Percentiles rank a stretch among this genome's conserved stretches.
Evolutionary conservation across 2,888 invertebrate species (phyloP).

Genomic region (Malacosoma neustria): DNA sequence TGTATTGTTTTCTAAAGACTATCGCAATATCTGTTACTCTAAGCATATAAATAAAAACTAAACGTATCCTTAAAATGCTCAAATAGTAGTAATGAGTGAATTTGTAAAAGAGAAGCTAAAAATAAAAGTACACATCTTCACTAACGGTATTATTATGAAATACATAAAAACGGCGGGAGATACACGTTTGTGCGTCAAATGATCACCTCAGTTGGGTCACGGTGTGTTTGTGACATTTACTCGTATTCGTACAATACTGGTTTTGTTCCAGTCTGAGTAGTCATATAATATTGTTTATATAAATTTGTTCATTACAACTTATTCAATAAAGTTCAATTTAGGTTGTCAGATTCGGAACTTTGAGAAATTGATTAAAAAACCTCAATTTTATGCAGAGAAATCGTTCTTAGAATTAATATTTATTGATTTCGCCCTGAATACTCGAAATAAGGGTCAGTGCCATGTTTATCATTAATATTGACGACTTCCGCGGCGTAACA

Average conservation of each 20-base stretch:
- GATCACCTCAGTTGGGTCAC: slow-evolving; percentile 44
- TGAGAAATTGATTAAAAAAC: slow-evolving; percentile 33
- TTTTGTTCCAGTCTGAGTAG: slow-evolving; percentile 33
- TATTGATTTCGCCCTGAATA: neutral
- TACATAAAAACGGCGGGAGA: slow-evolving; percentile 31
- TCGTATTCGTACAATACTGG: slow-evolving; percentile 61
- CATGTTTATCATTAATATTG: too few relatives aligned
- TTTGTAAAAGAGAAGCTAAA: slow-evolving; percentile 1
- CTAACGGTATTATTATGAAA: slow-evolving; percentile 37
- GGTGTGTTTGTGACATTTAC: slow-evolving; percentile 45
- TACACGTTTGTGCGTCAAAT: slow-evolving; percentile 33
- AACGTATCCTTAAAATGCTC: slow-evolving; percentile 16
- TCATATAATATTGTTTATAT: too few relatives aligned
- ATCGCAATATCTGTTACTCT: too few relatives aligned
- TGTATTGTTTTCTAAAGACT: too few relatives aligned
- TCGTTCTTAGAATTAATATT: slow-evolving; percentile 21
- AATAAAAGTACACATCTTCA: slow-evolving; percentile 3
- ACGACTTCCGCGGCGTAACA: too few relatives aligned
- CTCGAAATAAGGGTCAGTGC: neutral
- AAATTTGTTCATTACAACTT: too few relatives aligned
- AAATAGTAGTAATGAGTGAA: neutral
- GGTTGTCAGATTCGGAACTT: slow-evolving; percentile 23
- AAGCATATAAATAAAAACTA: too few relatives aligned
- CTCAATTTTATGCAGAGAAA: slow-evolving; percentile 25
- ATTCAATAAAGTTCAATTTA: neutral